phyloP scores from a whole-genome alignment of 2,888 invertebrate species.

The Nycteola revayana region DNA sequence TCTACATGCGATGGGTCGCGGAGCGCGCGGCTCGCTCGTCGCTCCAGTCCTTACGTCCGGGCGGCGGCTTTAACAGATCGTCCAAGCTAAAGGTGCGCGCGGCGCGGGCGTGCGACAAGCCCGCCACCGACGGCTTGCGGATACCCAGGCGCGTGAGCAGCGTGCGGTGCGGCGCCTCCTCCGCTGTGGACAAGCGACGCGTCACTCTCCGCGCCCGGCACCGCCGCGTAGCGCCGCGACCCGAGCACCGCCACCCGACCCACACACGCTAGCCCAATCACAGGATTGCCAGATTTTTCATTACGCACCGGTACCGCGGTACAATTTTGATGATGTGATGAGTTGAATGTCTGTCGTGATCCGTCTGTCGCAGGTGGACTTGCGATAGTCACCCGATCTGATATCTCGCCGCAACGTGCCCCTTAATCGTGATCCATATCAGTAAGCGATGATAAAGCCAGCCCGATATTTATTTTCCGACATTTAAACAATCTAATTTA shows the following conservation, averaged over 20 bases:
- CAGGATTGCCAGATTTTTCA: conserved; percentile 53
- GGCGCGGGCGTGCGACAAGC: conserved; percentile 87
- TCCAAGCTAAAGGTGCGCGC: conserved; percentile 93
- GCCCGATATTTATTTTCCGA: too few species aligned
- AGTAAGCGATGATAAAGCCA: too few species aligned
- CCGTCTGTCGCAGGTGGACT: conserved; percentile 9
- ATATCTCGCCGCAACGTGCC: too few species aligned
- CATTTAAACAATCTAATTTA: too few species aligned
- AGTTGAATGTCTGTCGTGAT: conserved; percentile 4
- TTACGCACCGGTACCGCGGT: conserved; percentile 13
- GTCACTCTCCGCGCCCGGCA: conserved; percentile 41
- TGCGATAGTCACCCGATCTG: background rate
- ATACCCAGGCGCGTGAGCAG: conserved; percentile 92
- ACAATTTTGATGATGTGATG: conserved; percentile 23
- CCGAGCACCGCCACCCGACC: conserved; percentile 36
- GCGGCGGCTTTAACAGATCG: conserved; percentile 92
- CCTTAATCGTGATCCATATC: too few species aligned
- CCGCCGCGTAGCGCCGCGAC: conserved; percentile 60
- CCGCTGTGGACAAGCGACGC: conserved; percentile 79
- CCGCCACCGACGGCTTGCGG: conserved; percentile 93
- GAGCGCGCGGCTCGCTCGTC: conserved; percentile 69
- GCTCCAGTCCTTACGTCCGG: conserved; percentile 88
- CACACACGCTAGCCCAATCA: conserved; percentile 56
- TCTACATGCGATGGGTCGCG: conserved; percentile 35
- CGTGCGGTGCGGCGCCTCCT: conserved; percentile 83